phyloP scores from a whole-genome alignment of 2,888 invertebrate genomes.

The Trachelus tabidus region DNA sequence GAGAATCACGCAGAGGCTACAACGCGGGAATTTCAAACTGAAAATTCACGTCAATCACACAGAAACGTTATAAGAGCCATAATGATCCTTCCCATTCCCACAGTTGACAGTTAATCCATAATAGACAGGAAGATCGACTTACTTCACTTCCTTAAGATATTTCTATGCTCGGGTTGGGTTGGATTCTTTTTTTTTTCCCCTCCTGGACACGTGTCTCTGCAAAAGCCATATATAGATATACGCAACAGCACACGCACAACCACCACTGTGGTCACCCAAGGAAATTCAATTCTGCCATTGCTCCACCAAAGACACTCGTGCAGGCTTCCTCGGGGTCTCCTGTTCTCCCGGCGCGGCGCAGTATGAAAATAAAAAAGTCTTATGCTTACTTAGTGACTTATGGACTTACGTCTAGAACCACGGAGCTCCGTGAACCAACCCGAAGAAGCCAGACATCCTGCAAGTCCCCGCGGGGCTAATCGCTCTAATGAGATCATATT shows the following conservation, averaged over 20 bases:
- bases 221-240: background rate
- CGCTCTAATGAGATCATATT: constrained; percentile 64
- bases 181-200: background rate
- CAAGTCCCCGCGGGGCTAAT: constrained; percentile 57
- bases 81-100: background rate
- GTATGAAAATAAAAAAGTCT: constrained; percentile 33
- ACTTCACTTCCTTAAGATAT: background rate
- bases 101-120: background rate
- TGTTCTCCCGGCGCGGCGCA: constrained; percentile 36
- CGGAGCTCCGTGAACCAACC: constrained; percentile 18
- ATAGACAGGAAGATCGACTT: background rate
- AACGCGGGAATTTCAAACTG: background rate
- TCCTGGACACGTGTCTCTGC: background rate
- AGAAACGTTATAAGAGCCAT: background rate
- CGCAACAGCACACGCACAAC: background rate
- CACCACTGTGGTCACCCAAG: constrained; percentile 11
- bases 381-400: constrained; percentile 60
- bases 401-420: constrained; percentile 35
- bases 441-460: constrained; percentile 62
- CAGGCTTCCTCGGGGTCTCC: constrained; percentile 45
- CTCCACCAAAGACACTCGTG: constrained; percentile 43
- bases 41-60: background rate
- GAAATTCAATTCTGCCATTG: constrained; percentile 58
- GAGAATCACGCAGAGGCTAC: background rate
- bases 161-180: background rate